Evolutionary conservation across 2,888 invertebrate species (phyloP).

Genomic region (Cerceris ruficornis): DNA sequence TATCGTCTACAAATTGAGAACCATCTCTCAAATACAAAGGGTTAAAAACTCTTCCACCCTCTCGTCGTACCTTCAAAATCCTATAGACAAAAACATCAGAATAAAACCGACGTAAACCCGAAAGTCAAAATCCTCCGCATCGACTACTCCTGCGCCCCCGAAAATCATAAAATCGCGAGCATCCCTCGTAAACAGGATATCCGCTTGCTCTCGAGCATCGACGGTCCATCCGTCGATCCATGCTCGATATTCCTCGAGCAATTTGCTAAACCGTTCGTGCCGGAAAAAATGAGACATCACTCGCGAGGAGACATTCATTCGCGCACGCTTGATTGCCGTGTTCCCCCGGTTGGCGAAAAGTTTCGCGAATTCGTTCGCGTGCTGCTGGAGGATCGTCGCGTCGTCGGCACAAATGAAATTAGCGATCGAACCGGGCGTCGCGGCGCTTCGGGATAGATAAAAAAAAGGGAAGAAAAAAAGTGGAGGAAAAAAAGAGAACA

Average conservation of each 20-base stretch:
- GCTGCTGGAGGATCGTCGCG: constrained; percentile 28
- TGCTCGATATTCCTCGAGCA: not conserved
- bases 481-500: constrained; percentile 21
- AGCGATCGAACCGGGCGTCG: constrained; percentile 57
- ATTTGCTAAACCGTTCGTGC: not conserved
- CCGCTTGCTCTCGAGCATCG: not conserved
- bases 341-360: constrained; percentile 24
- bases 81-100: too few relatives aligned
- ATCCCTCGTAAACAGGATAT: not conserved
- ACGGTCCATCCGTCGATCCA: not conserved
- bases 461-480: not conserved
- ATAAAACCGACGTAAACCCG: too few relatives aligned
- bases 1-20: too few relatives aligned
- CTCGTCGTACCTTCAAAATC: too few relatives aligned
- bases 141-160: too few relatives aligned
- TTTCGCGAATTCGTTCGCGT: constrained; percentile 26
- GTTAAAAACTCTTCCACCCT: too few relatives aligned
- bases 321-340: constrained; percentile 27
- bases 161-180: too few relatives aligned
- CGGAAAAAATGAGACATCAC: constrained; percentile 2
- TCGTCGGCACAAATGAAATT: constrained; percentile 59
- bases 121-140: too few relatives aligned
- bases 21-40: too few relatives aligned
- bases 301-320: constrained; percentile 30
- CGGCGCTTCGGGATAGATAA: constrained; percentile 21